Conservation (phyloP, 1,140 invertebrate species). For the Heliothis virescens region DNA sequence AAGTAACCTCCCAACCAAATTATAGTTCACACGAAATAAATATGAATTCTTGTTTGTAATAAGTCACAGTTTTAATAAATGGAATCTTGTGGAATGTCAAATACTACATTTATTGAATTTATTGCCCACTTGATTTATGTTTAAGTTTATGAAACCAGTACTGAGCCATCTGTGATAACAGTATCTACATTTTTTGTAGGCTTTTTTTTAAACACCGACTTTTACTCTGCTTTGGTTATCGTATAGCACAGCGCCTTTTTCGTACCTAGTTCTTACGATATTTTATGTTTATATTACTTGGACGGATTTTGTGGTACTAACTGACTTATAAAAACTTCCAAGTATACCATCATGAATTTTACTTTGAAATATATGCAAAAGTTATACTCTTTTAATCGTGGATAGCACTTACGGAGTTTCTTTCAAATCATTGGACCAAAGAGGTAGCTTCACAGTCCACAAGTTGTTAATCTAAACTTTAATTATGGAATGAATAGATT, state of each 20-base stretch:
- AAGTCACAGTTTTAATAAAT: slow-evolving; percentile 17
- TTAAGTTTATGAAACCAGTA: not conserved
- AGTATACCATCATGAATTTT: too few relatives aligned
- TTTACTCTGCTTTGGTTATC: not conserved
- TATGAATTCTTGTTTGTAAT: slow-evolving; percentile 19
- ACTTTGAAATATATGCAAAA: too few relatives aligned
- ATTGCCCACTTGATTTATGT: slow-evolving; percentile 7
- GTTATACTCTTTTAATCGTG: too few relatives aligned
- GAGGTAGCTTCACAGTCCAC: too few relatives aligned
- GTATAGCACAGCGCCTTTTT: not conserved
- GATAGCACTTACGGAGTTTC: too few relatives aligned
- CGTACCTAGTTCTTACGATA: too few relatives aligned
- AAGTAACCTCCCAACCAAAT: slow-evolving; percentile 31
- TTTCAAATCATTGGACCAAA: too few relatives aligned
- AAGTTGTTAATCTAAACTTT: too few relatives aligned
- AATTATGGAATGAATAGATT: too few relatives aligned
- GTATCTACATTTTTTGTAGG: not conserved
- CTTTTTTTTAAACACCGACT: not conserved
- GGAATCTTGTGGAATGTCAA: slow-evolving; percentile 21
- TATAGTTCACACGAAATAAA: slow-evolving; percentile 52
- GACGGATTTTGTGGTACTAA: too few relatives aligned
- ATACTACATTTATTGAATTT: slow-evolving; percentile 6
- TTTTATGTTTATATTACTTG: too few relatives aligned
- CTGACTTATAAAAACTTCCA: too few relatives aligned
- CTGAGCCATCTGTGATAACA: not conserved